A percentile compares a stretch with the other conserved stretches of the same genome.
phyloP scores from a whole-genome alignment of 2,797 vertebrate species.

The Gallinago stenura region DNA sequence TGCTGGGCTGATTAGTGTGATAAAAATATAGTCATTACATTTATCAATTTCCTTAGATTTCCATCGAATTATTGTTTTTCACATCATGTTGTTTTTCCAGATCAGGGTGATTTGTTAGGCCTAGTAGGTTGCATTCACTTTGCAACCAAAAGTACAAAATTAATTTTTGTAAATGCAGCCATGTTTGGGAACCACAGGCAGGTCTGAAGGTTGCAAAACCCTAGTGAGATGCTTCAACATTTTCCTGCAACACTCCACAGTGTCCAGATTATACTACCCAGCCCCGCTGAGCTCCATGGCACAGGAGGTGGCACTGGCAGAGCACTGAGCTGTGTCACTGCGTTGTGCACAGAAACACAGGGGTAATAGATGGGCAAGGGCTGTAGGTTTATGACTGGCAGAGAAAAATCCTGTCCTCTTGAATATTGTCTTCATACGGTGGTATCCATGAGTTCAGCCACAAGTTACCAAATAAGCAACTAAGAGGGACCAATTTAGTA shows the following conservation, averaged over 20 bases:
- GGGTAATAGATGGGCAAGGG: neutral
- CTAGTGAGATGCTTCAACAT: accelerated
- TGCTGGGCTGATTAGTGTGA: neutral
- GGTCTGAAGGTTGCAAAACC: neutral
- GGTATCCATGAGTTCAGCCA: neutral
- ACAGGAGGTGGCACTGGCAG: neutral
- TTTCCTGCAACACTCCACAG: neutral
- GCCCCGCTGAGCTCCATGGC: neutral
- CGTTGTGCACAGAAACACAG: neutral
- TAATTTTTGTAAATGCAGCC: neutral
- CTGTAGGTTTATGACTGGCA: neutral
- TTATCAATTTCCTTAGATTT: neutral
- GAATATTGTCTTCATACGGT: neutral
- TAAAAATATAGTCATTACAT: neutral
- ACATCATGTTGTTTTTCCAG: neutral
- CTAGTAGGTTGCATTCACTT: neutral
- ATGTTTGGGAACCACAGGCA: neutral
- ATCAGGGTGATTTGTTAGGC: neutral
- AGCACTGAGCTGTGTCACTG: neutral
- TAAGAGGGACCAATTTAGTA: neutral
- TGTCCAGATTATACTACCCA: neutral
- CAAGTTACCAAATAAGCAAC: neutral
- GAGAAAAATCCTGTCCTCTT: neutral
- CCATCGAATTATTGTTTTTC: neutral
- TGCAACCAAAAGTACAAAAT: neutral